These are phyloP conservation scores for Branchipolynoe longqiensis DNA, from an alignment of 2,888 invertebrate species.

Conservation along the genomic window DNA sequence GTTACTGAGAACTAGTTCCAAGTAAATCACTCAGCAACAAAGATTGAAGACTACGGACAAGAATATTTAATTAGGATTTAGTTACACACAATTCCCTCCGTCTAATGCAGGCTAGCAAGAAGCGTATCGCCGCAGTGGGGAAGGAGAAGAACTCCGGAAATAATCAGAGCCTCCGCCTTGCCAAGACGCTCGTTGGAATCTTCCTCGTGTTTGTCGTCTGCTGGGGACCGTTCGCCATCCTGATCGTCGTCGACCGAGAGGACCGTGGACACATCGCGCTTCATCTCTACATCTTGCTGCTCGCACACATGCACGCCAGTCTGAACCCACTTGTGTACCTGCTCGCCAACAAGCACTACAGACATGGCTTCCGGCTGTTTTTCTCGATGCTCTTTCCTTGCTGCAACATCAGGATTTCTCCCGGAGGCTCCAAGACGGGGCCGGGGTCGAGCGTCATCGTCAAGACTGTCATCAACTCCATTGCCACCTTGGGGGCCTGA, in stretches of 20 bases:
- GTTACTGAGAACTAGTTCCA: too few relatives aligned
- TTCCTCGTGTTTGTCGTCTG: conserved; percentile 59
- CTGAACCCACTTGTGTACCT: conserved; percentile 55
- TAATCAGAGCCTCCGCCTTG: conserved; percentile 27
- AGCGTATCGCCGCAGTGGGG: conserved; percentile 57
- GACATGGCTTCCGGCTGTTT: conserved; percentile 46
- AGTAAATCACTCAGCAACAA: too few relatives aligned
- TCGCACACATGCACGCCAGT: conserved; percentile 62
- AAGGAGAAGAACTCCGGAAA: background rate
- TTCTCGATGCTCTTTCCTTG: conserved; percentile 12
- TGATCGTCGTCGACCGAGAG: conserved; percentile 51
- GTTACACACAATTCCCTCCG: too few relatives aligned
- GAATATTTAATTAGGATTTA: too few relatives aligned
- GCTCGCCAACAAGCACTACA: conserved; percentile 56
- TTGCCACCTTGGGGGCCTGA: too few relatives aligned
- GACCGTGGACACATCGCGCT: conserved; percentile 49
- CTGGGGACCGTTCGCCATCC: conserved; percentile 59
- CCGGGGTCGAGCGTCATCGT: too few relatives aligned
- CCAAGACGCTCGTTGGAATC: conserved; percentile 53
- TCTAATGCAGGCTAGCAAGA: conserved; percentile 56
- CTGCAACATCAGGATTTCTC: background rate
- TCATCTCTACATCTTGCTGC: conserved; percentile 55
- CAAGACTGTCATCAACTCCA: too few relatives aligned
- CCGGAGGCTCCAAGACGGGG: too few relatives aligned
- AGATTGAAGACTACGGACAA: too few relatives aligned